A percentile compares a stretch with the other conserved stretches of the same genome.
Evolutionary conservation across 2,113 vertebrate species (phyloP).

Genomic region (Fukomys damarensis): DNA sequence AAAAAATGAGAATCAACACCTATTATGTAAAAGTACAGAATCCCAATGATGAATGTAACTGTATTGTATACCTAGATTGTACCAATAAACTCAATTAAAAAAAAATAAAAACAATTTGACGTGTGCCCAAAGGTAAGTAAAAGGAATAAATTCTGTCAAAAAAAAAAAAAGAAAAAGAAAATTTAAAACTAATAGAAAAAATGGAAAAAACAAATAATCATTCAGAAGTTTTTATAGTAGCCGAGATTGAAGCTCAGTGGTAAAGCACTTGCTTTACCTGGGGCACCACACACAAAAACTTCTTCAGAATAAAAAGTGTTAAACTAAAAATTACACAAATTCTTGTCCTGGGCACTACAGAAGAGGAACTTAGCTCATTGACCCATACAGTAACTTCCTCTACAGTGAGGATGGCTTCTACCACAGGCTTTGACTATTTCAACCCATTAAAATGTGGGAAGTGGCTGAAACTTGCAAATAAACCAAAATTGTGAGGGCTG

Average conservation of each 20-base stretch:
- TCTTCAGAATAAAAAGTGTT: neutral
- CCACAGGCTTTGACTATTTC: neutral
- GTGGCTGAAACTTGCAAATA: neutral
- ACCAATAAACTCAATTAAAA: neutral
- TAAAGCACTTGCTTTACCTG: neutral
- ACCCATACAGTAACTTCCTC: neutral
- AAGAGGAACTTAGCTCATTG: neutral
- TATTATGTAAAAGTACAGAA: too few species aligned
- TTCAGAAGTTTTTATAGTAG: neutral
- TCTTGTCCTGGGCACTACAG: neutral
- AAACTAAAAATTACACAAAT: neutral
- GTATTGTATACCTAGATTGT: too few species aligned
- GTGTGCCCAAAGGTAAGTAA: neutral
- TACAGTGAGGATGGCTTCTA: neutral
- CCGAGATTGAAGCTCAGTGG: neutral
- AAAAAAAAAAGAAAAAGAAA: neutral
- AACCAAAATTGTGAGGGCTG: neutral
- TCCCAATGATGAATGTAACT: too few species aligned
- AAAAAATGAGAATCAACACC: too few species aligned
- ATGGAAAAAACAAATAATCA: neutral
- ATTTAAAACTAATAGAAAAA: neutral
- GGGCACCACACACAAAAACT: neutral
- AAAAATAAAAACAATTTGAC: neutral
- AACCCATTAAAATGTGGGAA: neutral
- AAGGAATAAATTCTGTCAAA: neutral